Base-by-base conservation (phyloP, 2,888 invertebrate genomes). In the Callosobruchus maculatus region DNA sequence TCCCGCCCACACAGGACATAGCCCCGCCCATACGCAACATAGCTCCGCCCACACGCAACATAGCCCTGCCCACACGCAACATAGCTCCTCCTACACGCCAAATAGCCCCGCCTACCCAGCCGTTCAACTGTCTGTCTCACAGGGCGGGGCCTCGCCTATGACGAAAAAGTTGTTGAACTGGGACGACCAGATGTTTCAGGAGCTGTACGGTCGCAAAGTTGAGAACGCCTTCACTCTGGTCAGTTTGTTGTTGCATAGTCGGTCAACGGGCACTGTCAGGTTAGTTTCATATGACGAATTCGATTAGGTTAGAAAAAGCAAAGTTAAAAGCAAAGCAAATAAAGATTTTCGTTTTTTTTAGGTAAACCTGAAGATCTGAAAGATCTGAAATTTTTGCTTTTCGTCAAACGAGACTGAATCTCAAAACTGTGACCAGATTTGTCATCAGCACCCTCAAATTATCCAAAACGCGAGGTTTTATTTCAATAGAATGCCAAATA, bases 211-310 rank as follows among this genome's bases (percentile, higher is more conserved):
- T n/a, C 22, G 89, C 5, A 77, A 72, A 20, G 67, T 71, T 20
- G 30, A 74, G 21, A 74, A 72, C 20, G 21, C 74, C 0, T 75
- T 75, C 49, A 75, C 71, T 7, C 72, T 75, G 13, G 73, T 68
- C 20, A 18, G 70, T 1, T 67, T 74, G 20, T 69, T 74, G n/a
- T 30, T 75, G 82, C 0, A 77, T 85, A 20, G 74, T 30, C 69
- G 70, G 13, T 77, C 77, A 2, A 92, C 81, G 92, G 93, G 92
- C 89, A 90, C 75, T 93, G 93, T 83, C 90, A 91, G 68, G 70
- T 49, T 18, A 49, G 49, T 49, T 49, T 30, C 9, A 30, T n/a
- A n/a, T n/a, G n/a, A n/a, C 26, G 26, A 26, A 4, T 26, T 26
- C 7, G 26, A 4, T 26, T 26, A 26, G 26, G n/a, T n/a, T n/a